Percentiles rank a stretch among this genome's conserved stretches.
Evolutionary conservation across 2,888 invertebrate genomes (phyloP).

Genomic region (Eupelmus urozonus): DNA sequence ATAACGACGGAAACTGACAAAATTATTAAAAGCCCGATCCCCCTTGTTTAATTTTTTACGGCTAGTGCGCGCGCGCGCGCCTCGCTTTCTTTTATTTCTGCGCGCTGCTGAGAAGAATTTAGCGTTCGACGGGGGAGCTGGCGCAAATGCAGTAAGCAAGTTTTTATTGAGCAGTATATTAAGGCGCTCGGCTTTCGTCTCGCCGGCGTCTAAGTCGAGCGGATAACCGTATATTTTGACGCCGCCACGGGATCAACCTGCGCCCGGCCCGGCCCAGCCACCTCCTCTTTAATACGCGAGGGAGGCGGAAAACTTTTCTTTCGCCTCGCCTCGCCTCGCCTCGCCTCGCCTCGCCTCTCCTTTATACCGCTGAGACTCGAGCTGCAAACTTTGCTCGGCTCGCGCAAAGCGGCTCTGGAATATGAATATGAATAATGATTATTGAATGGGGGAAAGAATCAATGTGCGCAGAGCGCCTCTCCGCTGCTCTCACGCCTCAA

Average conservation of each 20-base stretch:
- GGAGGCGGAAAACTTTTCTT: conserved; percentile 55
- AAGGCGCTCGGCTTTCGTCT: conserved; percentile 72
- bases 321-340: conserved; percentile 7
- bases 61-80: neutral
- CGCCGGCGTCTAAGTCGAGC: conserved; percentile 73
- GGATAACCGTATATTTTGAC: conserved; percentile 75
- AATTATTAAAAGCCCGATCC: conserved; percentile 71
- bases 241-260: conserved; percentile 66
- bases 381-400: conserved; percentile 19
- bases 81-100: neutral
- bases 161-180: conserved; percentile 76
- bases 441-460: conserved; percentile 59
- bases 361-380: conserved; percentile 46
- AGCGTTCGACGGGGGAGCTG: conserved; percentile 53
- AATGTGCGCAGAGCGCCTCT: conserved; percentile 48
- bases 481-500: conserved; percentile 13
- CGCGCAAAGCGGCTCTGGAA: neutral
- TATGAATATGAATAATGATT: conserved; percentile 61
- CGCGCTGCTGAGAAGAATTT: neutral
- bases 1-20: conserved; percentile 69
- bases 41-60: conserved; percentile 31
- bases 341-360: neutral
- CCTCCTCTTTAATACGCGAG: conserved; percentile 64
- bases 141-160: conserved; percentile 71
- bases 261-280: conserved; percentile 53